Base-by-base conservation (phyloP, 1,140 invertebrate genomes). In the Drosophila lini region DNA sequence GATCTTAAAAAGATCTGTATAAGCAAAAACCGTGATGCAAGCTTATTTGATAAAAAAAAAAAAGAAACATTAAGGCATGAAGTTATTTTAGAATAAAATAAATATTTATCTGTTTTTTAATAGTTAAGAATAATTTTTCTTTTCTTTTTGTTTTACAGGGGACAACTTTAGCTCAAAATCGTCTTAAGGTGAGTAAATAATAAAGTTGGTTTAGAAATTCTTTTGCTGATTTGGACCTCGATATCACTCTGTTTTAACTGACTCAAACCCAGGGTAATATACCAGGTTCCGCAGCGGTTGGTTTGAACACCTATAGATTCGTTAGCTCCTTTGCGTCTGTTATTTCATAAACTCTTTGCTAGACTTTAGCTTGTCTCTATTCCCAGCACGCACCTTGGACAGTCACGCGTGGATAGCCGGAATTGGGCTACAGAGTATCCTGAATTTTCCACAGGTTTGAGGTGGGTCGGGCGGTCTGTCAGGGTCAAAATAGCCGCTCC, bases 1-100 rank as follows among this genome's bases (percentile, higher is more conserved):
- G 31, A 59, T 48, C 15, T 22, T 2, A 8, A 31, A 32, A 10
- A 32, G 38, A 16, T 31, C 15, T 28, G 4, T 31, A 32, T 31
- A 52, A 52, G 32, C 9, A 52, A 52, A 32, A 6, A 8, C 60
- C 63, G 55, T 44, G 61, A 62, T 67, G 53, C 57, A 65, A 74
- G 36, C 50, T 64, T 34, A 57, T 56, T 56, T 19, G 34, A n/a
- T 50, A 28, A 28, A 28, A 28, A 28, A 22, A 22, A 22, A 22
- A 22, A n/a, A n/a, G 25, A 25, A 25, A 25, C 25, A 25, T 22
- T 22, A 2, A 28, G 25, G 50, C n/a, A 31, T 22, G 6, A n/a
- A 15, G 31, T 22, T n/a, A n/a, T n/a, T n/a, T n/a, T n/a, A n/a
- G n/a, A n/a, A 22, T 22, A 13, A 11, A 13, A 22, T 45, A 22